These are phyloP conservation scores for Ypsolopha sequella DNA, from an alignment of 2,888 invertebrate species.

Conservation along the genomic window DNA sequence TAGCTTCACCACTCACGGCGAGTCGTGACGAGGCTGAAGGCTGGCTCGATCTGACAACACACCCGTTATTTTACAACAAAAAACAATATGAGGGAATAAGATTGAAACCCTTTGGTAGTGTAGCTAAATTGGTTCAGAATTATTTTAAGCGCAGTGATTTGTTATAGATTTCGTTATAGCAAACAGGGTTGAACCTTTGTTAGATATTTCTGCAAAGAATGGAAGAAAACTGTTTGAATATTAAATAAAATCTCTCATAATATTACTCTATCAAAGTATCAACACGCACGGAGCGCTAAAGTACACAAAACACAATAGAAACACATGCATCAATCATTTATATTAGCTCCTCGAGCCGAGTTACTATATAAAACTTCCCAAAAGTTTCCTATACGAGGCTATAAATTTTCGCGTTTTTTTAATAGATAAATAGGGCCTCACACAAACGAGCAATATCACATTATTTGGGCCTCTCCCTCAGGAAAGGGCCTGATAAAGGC, in stretches of 20 bases:
- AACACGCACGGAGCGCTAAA: not conserved
- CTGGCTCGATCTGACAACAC: constrained; percentile 20
- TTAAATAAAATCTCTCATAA: not conserved
- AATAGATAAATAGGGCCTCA: constrained; percentile 71
- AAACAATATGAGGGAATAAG: not conserved
- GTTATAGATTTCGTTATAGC: not conserved
- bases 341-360: constrained; percentile 47
- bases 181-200: not conserved
- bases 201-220: too few species aligned
- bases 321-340: constrained; percentile 58
- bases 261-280: not conserved
- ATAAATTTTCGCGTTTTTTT: constrained; percentile 66
- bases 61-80: constrained; percentile 8
- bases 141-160: not conserved
- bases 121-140: not conserved
- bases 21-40: constrained; percentile 20
- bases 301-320: not conserved
- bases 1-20: constrained; percentile 15
- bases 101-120: not conserved
- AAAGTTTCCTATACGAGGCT: constrained; percentile 58
- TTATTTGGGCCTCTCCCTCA: constrained; percentile 67
- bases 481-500: constrained; percentile 65
- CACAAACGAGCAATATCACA: constrained; percentile 71
- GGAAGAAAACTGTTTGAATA: too few species aligned
- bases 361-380: constrained; percentile 64